Evolutionary conservation across 2,888 invertebrate genomes (phyloP).

Genomic region (Cephus spinipes): DNA sequence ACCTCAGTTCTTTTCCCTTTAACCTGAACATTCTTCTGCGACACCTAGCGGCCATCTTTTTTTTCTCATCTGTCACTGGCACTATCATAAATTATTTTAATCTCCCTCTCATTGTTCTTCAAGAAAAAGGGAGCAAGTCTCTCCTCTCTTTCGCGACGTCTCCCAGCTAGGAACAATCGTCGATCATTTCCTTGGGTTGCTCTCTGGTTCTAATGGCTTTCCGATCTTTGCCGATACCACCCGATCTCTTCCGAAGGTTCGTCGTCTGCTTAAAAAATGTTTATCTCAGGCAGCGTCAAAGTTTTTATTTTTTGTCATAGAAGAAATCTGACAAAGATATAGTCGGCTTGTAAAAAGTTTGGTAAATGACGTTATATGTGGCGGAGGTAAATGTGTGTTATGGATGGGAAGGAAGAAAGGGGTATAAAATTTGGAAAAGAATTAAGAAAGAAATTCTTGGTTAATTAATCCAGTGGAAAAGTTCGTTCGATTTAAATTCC

Average conservation of each 20-base stretch:
- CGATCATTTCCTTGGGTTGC: background rate
- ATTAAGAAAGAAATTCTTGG: background rate
- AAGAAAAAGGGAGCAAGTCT: background rate
- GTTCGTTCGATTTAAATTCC: background rate
- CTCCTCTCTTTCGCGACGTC: background rate
- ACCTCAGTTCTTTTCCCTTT: background rate
- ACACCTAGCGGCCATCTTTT: background rate
- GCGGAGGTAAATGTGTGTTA: too few species aligned
- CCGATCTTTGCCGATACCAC: background rate
- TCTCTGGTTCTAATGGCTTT: background rate
- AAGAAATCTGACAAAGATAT: background rate
- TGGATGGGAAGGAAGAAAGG: too few species aligned
- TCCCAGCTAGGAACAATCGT: background rate
- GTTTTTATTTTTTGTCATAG: too few species aligned
- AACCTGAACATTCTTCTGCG: background rate
- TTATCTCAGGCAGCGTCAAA: background rate
- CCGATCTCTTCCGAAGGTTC: background rate
- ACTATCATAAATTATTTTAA: slow-evolving; percentile 20
- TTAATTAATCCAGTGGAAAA: background rate
- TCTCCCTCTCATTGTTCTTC: slow-evolving; percentile 15
- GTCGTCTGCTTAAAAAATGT: background rate
- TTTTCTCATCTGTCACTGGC: background rate
- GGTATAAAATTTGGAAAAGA: background rate
- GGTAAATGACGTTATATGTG: too few species aligned
- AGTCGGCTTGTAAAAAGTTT: background rate